Conservation (phyloP, 2,888 invertebrate species). For the Nomada hirtipes region DNA sequence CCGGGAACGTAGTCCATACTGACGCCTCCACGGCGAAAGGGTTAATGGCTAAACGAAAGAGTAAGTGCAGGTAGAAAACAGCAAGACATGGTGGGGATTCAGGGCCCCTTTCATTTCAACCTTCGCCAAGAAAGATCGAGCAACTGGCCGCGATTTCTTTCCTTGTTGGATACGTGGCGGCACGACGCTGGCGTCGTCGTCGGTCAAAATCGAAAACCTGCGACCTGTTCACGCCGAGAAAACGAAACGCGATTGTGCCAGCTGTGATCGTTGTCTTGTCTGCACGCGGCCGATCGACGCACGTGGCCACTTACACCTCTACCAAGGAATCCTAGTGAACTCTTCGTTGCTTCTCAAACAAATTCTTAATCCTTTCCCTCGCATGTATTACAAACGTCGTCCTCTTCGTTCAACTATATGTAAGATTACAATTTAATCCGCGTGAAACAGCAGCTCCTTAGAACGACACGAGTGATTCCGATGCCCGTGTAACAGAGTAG, state of each 20-base stretch:
- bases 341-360: no score
- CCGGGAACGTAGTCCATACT: no score
- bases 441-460: neutral
- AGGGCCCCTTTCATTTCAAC: conserved; percentile 36
- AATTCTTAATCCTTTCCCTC: no score
- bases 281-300: conserved; percentile 58
- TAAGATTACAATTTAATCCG: neutral
- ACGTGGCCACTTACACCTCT: conserved; percentile 50
- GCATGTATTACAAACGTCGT: neutral
- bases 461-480: neutral
- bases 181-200: conserved; percentile 68
- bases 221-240: conserved; percentile 38
- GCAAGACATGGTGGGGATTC: neutral
- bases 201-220: conserved; percentile 62
- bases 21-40: no score
- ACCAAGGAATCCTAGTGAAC: conserved; percentile 3
- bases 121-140: conserved; percentile 34
- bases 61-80: neutral
- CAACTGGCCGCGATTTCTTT: conserved; percentile 60
- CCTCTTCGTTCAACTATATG: neutral
- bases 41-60: neutral
- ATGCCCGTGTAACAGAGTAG: neutral
- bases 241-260: conserved; percentile 55
- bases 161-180: conserved; percentile 64
- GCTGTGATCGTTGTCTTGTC: conserved; percentile 65